phyloP scores from a whole-genome alignment of 2,888 invertebrate species.

The Empis stercorea region DNA sequence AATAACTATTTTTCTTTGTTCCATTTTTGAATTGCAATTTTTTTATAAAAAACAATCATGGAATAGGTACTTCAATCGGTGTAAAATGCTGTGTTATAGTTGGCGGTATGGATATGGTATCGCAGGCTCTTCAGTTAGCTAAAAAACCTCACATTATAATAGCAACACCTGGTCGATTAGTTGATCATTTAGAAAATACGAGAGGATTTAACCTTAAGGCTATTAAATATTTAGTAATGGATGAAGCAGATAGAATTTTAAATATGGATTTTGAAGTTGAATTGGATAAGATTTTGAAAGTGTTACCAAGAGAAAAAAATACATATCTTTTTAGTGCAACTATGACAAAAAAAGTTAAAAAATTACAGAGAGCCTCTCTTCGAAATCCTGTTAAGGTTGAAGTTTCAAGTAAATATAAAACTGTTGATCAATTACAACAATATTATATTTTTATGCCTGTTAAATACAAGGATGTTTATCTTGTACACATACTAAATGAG shows the following conservation, averaged over 20 bases:
- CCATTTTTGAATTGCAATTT: neutral
- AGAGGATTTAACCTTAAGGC: constrained; percentile 90
- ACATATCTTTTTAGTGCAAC: constrained; percentile 97
- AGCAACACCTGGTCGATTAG: constrained; percentile 89
- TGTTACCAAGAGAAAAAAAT: constrained; percentile 75
- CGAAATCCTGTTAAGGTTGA: constrained; percentile 92
- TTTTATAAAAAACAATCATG: neutral
- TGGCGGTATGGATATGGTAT: constrained; percentile 97
- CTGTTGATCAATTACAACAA: constrained; percentile 92
- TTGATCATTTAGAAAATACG: constrained; percentile 95
- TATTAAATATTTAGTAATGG: constrained; percentile 90
- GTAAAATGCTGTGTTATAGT: constrained; percentile 94
- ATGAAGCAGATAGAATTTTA: constrained; percentile 96
- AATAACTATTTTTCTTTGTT: neutral
- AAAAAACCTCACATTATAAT: constrained; percentile 96
- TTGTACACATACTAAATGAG: constrained; percentile 91
- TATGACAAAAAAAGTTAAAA: constrained; percentile 96
- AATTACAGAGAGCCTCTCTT: constrained; percentile 88
- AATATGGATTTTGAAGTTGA: constrained; percentile 99
- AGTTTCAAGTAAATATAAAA: constrained; percentile 93
- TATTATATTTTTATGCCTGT: constrained; percentile 90
- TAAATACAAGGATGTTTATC: constrained; percentile 94
- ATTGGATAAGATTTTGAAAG: constrained; percentile 85
- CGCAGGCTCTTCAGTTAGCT: constrained; percentile 78
- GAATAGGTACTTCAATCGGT: constrained; percentile 69